Base-by-base conservation (phyloP, 1,140 invertebrate genomes). In the Acyrthosiphon pisum region DNA sequence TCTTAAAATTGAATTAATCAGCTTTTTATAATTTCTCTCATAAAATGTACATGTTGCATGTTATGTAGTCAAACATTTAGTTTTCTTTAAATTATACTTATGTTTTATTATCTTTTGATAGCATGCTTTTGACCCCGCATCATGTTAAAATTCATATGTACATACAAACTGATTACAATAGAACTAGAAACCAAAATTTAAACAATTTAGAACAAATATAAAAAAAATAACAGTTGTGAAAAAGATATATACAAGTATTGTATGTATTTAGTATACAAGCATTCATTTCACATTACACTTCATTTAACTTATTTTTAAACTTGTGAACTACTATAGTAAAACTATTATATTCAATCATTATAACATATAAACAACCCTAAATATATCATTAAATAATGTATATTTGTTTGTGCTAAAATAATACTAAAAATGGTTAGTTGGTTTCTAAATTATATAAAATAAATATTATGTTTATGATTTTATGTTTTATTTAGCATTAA, bases 1-100 rank as follows among this genome's bases (percentile, higher is more conserved):
- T 53, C n/a, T 89, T 89, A 26, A 88, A 30, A 50, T 50, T 88
- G 22, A 35, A 87, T 87, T 48, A 26, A 53, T 53, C 41, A 94
- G 41, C 87, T 56, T 93, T 93, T 89, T 91, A 68, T 68, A 9
- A 37, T 93, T 88, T 94, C n/a, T 91, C 35, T 81, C 56, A 91
- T 90, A 68, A 56, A 44, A 56, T 50, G 35, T 90, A 90, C 93
- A 93, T 68, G 46, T 68, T 93, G 87, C 60, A 89, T 53, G 53
- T 90, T 50, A 53, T 46, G n/a, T 88, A 88, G 37, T 93, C n/a
- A 81, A 44, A 46, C 30, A 22, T n/a, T 83, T 92, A 84, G 20
- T 92, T 84, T 83, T 81, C 41, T 22, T 76, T 83, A 35, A 88
- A 88, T n/a, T 46, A 87, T 88, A 18, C 4, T 68, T 68, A 68